A percentile compares a stretch with the other conserved stretches of the same genome.
Evolutionary conservation across 2,113 vertebrate genomes (phyloP).

Genomic region (Nipponia nippon): DNA sequence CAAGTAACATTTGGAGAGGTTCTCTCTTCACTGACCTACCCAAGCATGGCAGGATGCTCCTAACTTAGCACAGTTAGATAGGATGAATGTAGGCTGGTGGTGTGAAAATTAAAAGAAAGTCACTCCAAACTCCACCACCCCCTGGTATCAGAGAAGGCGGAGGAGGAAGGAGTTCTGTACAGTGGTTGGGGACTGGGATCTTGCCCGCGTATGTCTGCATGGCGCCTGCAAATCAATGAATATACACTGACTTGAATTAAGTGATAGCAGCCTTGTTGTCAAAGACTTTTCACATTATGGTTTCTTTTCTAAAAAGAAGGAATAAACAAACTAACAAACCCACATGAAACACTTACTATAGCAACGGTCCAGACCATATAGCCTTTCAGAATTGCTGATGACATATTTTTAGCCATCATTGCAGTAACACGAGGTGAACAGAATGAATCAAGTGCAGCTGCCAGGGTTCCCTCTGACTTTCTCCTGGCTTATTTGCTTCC

Average conservation of each 20-base stretch:
- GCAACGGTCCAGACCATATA: neutral
- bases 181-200: neutral
- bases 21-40: neutral
- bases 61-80: neutral
- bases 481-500: slow-evolving; percentile 1
- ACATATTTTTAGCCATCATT: neutral
- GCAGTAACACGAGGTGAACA: neutral
- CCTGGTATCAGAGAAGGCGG: fast-evolving
- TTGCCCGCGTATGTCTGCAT: fast-evolving
- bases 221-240: neutral
- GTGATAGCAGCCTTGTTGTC: neutral
- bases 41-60: neutral
- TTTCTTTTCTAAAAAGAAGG: neutral
- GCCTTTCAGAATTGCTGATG: neutral
- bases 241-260: neutral
- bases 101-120: neutral
- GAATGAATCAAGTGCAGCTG: neutral
- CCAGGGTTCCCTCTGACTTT: neutral
- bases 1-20: neutral
- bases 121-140: neutral
- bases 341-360: neutral
- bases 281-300: neutral
- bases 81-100: neutral
- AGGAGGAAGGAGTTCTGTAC: neutral
- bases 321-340: neutral